Conservation (phyloP, 2,797 vertebrate species). For the Scolopax rusticola region DNA sequence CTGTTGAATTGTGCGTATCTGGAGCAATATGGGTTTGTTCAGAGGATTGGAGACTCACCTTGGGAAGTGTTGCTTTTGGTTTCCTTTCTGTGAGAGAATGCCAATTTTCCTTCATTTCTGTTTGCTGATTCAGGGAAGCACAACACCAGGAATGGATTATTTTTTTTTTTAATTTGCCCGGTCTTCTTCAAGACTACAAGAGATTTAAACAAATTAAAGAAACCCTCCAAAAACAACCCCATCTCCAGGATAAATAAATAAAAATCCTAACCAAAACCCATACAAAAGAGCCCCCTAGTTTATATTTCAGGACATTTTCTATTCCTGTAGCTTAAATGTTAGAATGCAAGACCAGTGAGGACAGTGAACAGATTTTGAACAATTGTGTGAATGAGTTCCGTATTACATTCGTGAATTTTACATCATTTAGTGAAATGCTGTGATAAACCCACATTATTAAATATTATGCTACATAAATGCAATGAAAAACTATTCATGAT, state of each 20-base stretch:
- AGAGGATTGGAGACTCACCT: background rate
- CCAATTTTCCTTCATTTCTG: background rate
- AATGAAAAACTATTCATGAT: conserved; percentile 6
- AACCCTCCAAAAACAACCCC: background rate
- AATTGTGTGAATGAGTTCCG: background rate
- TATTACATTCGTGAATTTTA: conserved; percentile 15
- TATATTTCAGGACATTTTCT: background rate
- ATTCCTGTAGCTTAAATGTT: background rate
- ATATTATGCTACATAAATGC: background rate
- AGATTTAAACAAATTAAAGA: background rate
- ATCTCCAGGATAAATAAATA: background rate
- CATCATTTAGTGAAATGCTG: conserved; percentile 23
- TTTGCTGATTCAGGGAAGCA: background rate
- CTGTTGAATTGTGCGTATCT: background rate
- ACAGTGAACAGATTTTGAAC: background rate
- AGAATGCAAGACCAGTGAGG: background rate
- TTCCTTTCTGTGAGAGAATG: background rate
- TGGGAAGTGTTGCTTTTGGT: background rate
- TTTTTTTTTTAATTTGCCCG: background rate
- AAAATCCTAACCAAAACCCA: background rate
- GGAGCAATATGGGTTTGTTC: background rate
- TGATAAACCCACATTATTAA: conserved; percentile 27
- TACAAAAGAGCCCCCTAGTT: background rate
- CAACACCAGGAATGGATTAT: rapidly evolving
- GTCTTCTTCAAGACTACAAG: background rate